Percentiles rank a stretch among this genome's conserved stretches.
These are phyloP conservation scores for Scotopteryx bipunctaria DNA, from an alignment of 2,888 invertebrate genomes.

Conservation along the genomic window DNA sequence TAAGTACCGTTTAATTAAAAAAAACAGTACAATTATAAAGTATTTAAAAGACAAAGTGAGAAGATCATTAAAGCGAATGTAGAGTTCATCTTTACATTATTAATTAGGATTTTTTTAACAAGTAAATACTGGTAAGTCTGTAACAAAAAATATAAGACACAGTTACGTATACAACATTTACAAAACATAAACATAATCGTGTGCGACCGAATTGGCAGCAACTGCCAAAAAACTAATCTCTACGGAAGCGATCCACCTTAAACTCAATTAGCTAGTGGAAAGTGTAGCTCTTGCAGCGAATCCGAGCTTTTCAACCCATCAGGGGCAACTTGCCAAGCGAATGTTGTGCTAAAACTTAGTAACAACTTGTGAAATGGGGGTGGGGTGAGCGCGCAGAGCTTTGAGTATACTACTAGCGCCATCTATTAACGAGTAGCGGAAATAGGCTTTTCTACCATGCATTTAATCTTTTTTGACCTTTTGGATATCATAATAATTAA, in stretches of 20 bases:
- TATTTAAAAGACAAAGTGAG: no score
- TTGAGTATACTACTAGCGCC: slow-evolving; percentile 49
- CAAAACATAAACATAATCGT: slow-evolving; percentile 9
- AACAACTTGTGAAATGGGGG: slow-evolving; percentile 46
- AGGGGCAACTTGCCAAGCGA: slow-evolving; percentile 58
- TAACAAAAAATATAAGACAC: no score
- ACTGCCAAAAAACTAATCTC: slow-evolving; percentile 36
- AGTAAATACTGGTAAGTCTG: no score
- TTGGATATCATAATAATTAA: no score
- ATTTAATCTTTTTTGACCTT: no score
- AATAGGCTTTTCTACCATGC: neutral
- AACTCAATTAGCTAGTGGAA: slow-evolving; percentile 57
- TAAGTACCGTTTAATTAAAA: no score
- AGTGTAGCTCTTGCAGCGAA: slow-evolving; percentile 55
- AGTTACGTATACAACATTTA: no score
- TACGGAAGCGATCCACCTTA: slow-evolving; percentile 35
- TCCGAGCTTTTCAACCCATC: slow-evolving; percentile 54
- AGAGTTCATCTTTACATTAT: no score
- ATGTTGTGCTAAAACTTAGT: slow-evolving; percentile 54
- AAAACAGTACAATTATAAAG: no score
- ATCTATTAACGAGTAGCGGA: slow-evolving; percentile 68
- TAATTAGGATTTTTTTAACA: no score
- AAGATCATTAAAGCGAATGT: no score
- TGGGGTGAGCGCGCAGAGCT: slow-evolving; percentile 13
- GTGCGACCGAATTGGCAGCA: slow-evolving; percentile 17